Conservation (phyloP, 1,140 invertebrate species). For the Venturia canescens region DNA sequence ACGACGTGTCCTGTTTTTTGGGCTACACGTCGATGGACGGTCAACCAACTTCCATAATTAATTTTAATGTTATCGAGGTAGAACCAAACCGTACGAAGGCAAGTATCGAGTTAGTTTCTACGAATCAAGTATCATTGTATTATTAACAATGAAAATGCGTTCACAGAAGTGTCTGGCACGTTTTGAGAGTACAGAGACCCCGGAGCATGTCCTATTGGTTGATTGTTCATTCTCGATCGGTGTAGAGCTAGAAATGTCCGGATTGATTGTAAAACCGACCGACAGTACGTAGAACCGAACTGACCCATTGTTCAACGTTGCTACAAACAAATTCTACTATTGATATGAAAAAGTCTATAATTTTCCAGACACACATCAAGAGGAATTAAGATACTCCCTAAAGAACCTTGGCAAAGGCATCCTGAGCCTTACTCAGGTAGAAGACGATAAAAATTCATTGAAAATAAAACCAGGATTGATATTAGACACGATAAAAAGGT, state of each 20-base stretch:
- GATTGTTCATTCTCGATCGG: constrained; percentile 81
- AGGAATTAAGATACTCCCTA: constrained; percentile 84
- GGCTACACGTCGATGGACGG: constrained; percentile 65
- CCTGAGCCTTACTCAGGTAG: constrained; percentile 77
- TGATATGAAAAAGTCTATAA: constrained; percentile 48
- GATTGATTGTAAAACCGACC: constrained; percentile 82
- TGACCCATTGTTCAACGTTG: background rate
- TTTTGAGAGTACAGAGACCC: constrained; percentile 79
- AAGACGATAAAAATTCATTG: constrained; percentile 79
- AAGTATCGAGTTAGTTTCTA: background rate
- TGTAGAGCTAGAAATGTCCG: constrained; percentile 82
- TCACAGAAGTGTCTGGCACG: constrained; percentile 74
- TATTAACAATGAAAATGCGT: constrained; percentile 12
- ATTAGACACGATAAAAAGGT: constrained; percentile 83
- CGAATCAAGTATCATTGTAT: background rate
- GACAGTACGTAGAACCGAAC: constrained; percentile 77
- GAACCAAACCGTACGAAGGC: constrained; percentile 55
- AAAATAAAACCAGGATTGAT: constrained; percentile 82
- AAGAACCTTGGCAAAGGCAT: constrained; percentile 82
- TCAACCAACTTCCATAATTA: constrained; percentile 55
- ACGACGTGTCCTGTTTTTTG: constrained; percentile 65
- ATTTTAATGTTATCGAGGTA: constrained; percentile 54
- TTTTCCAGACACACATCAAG: constrained; percentile 80
- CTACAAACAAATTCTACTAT: background rate
- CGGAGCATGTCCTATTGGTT: constrained; percentile 77